These are phyloP conservation scores for Ischnura elegans DNA, from an alignment of 2,888 invertebrate genomes.

Conservation along the genomic window DNA sequence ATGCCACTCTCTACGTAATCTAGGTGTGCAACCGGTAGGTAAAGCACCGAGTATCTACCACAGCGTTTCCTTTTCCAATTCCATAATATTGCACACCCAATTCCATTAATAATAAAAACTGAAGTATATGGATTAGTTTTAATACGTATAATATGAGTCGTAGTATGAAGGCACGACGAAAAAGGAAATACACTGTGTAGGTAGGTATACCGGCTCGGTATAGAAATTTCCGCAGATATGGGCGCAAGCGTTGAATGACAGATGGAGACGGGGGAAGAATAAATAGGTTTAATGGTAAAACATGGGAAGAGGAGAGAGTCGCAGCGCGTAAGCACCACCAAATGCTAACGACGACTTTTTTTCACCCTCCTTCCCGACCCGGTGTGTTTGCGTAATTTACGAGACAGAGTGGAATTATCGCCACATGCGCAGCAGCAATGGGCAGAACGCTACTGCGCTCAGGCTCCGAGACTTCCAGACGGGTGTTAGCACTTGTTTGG, in stretches of 20 bases:
- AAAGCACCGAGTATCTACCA: too few relatives aligned
- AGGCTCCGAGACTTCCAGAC: neutral
- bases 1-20: too few relatives aligned
- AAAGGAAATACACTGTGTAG: too few relatives aligned
- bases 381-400: neutral
- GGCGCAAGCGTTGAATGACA: neutral
- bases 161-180: too few relatives aligned
- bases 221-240: neutral
- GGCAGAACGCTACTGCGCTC: neutral
- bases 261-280: neutral
- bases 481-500: conserved; percentile 1
- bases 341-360: neutral
- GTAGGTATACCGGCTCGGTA: too few relatives aligned
- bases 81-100: too few relatives aligned
- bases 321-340: neutral
- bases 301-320: neutral
- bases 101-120: too few relatives aligned
- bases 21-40: too few relatives aligned
- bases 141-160: too few relatives aligned
- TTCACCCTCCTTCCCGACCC: neutral
- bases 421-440: neutral
- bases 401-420: conserved; percentile 11
- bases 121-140: too few relatives aligned
- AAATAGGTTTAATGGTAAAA: neutral
- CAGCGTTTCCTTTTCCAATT: too few relatives aligned